Evolutionary conservation across 2,888 invertebrate species (phyloP).

Genomic region (Nomada flava): DNA sequence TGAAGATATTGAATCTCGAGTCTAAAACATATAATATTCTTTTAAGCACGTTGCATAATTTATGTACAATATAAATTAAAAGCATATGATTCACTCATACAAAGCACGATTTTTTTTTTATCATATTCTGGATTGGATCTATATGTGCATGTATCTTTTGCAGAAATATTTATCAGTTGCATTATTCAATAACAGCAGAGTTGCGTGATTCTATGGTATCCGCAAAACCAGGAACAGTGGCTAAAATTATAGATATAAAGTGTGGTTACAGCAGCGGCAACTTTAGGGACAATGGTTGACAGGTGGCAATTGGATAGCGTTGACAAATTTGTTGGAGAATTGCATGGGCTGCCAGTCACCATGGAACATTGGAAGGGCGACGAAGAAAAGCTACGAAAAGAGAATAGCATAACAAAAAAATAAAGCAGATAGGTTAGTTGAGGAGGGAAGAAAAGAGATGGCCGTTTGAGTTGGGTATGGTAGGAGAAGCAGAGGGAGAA

Average conservation of each 20-base stretch:
- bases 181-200: neutral
- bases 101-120: neutral
- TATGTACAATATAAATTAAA: neutral
- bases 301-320: constrained; percentile 72
- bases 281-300: constrained; percentile 64
- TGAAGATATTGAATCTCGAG: neutral
- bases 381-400: constrained; percentile 23
- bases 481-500: constrained; percentile 20
- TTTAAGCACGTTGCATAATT: no score
- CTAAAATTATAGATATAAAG: constrained; percentile 50
- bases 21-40: neutral
- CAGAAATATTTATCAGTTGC: neutral
- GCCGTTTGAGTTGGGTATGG: neutral
- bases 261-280: constrained; percentile 18
- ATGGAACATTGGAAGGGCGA: constrained; percentile 30
- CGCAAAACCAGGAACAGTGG: constrained; percentile 23
- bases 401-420: constrained; percentile 18
- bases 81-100: neutral
- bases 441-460: constrained; percentile 37
- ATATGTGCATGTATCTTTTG: neutral
- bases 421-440: constrained; percentile 18
- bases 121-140: neutral
- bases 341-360: constrained; percentile 43
- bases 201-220: neutral
- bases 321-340: constrained; percentile 69